Evolutionary conservation across 2,797 vertebrate genomes (phyloP).

Genomic region (Acestrorhynchus altus): DNA sequence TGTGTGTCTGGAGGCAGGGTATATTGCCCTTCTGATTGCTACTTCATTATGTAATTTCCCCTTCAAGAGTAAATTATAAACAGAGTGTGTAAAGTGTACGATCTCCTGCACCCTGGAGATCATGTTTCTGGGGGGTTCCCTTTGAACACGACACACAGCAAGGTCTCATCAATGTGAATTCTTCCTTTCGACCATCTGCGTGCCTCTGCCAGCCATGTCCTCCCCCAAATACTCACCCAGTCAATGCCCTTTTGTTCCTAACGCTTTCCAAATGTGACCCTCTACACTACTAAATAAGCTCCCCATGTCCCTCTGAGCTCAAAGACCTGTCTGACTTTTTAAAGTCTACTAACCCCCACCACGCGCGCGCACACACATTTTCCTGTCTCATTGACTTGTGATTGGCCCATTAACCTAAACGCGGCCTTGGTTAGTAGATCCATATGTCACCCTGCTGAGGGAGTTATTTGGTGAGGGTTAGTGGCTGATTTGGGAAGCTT

Average conservation of each 20-base stretch:
- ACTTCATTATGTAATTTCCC: slow-evolving; percentile 67
- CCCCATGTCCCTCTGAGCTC: slow-evolving; percentile 65
- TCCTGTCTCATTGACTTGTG: slow-evolving; percentile 80
- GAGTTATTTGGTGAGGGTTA: slow-evolving; percentile 51
- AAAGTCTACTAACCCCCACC: slow-evolving; percentile 45
- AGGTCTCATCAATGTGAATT: slow-evolving; percentile 57
- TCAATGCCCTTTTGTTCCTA: slow-evolving; percentile 67
- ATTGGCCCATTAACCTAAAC: slow-evolving; percentile 86
- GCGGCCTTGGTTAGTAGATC: slow-evolving; percentile 64
- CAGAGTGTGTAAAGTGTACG: slow-evolving; percentile 68
- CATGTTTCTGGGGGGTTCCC: slow-evolving; percentile 53
- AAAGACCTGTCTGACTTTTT: slow-evolving; percentile 55
- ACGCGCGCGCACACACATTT: slow-evolving; percentile 66
- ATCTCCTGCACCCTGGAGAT: slow-evolving; percentile 57
- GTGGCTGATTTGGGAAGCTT: slow-evolving; percentile 63
- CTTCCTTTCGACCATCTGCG: slow-evolving; percentile 63
- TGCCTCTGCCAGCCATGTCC: slow-evolving; percentile 53
- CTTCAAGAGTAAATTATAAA: slow-evolving; percentile 70
- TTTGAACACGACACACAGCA: slow-evolving; percentile 60
- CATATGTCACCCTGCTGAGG: slow-evolving; percentile 65
- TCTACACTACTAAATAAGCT: slow-evolving; percentile 34
- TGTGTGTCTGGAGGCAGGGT: slow-evolving; percentile 16
- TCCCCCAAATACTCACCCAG: slow-evolving; percentile 36
- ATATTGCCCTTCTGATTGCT: slow-evolving; percentile 52
- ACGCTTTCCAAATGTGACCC: slow-evolving; percentile 76